Conservation (phyloP, 2,797 vertebrate genomes). For the Artibeus lituratus region DNA sequence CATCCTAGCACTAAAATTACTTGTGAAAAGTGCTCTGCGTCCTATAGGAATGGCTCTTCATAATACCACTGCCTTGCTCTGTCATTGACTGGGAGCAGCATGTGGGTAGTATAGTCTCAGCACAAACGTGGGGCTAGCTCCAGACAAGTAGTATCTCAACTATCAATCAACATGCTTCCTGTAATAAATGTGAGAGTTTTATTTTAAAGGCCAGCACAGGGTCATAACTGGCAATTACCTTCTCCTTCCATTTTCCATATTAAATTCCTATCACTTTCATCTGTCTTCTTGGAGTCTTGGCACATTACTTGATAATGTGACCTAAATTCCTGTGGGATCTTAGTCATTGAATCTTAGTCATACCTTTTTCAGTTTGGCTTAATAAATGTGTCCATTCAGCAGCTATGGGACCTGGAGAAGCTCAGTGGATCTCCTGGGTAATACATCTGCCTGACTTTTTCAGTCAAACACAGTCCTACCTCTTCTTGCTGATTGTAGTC, state of each 20-base stretch:
- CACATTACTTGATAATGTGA: not conserved
- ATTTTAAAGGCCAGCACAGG: not conserved
- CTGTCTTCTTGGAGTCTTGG: not conserved
- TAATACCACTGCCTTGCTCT: not conserved
- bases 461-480: not conserved
- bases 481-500: not conserved
- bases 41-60: not conserved
- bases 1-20: not conserved
- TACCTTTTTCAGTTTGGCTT: not conserved
- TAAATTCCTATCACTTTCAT: not conserved
- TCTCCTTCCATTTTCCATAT: not conserved
- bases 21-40: not conserved
- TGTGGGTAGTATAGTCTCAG: not conserved
- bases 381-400: not conserved
- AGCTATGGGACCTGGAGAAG: fast-evolving
- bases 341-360: not conserved
- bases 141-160: not conserved
- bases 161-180: not conserved
- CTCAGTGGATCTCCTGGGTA: not conserved
- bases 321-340: not conserved
- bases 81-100: not conserved
- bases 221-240: not conserved
- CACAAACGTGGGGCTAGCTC: not conserved
- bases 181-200: not conserved
- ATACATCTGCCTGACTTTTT: not conserved